Conservation (phyloP, 2,113 vertebrate species). For the Acanthisitta chloris region DNA sequence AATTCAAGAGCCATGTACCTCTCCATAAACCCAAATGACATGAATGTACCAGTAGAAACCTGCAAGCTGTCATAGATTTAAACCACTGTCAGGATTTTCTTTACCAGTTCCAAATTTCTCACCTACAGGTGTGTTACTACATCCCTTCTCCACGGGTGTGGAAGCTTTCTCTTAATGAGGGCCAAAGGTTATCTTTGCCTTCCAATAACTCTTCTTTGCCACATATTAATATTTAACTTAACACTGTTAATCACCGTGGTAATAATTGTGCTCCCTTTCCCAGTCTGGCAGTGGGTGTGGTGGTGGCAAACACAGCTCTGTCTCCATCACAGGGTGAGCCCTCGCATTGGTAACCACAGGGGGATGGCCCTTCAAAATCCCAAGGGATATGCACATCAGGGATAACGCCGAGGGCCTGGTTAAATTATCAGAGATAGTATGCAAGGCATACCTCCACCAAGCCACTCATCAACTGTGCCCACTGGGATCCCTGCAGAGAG, state of each 20-base stretch:
- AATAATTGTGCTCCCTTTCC: background rate
- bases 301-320: background rate
- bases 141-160: background rate
- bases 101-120: background rate
- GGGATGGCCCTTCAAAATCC: background rate
- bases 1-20: fast-evolving
- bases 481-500: background rate
- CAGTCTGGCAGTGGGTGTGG: fast-evolving
- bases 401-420: background rate
- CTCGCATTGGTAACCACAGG: background rate
- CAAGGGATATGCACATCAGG: fast-evolving
- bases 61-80: background rate
- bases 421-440: background rate
- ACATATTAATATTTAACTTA: background rate
- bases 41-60: background rate
- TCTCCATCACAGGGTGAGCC: fast-evolving
- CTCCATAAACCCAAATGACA: background rate
- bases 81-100: background rate
- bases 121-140: background rate
- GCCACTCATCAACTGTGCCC: fast-evolving
- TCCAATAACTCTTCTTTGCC: background rate
- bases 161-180: background rate
- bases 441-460: fast-evolving
- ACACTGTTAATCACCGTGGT: background rate
- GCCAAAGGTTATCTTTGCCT: background rate